phyloP scores from a whole-genome alignment of 2,113 vertebrate genomes.

The Hippopotamus amphibius region DNA sequence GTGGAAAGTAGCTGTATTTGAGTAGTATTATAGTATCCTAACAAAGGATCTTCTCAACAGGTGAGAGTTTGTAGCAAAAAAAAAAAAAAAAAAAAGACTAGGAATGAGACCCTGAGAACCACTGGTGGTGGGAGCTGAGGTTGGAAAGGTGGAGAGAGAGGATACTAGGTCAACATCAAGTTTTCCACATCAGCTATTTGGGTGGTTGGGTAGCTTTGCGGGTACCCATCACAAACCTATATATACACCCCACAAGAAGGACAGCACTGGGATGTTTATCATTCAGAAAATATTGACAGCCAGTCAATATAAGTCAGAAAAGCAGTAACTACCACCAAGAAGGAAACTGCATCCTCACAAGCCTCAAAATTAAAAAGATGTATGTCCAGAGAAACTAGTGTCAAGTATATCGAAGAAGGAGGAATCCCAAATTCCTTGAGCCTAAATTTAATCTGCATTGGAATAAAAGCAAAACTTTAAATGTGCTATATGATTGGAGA shows the following conservation, averaged over 20 bases:
- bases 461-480: background rate
- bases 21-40: background rate
- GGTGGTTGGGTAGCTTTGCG: background rate
- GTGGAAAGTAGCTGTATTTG: background rate
- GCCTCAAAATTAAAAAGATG: background rate
- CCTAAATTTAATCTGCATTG: background rate
- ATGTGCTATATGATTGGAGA: background rate
- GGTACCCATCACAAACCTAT: background rate
- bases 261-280: background rate
- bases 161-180: background rate
- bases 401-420: background rate
- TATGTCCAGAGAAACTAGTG: background rate
- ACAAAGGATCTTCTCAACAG: background rate
- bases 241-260: background rate
- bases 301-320: background rate
- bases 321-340: background rate
- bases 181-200: background rate
- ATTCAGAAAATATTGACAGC: background rate
- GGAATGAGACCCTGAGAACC: background rate
- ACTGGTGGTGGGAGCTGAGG: background rate
- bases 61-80: background rate
- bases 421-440: background rate
- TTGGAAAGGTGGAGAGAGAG: background rate
- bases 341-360: background rate
- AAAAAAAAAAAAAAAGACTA: background rate